Evolutionary conservation across 2,888 invertebrate genomes (phyloP).

Genomic region (Mesorhabditis belari): DNA sequence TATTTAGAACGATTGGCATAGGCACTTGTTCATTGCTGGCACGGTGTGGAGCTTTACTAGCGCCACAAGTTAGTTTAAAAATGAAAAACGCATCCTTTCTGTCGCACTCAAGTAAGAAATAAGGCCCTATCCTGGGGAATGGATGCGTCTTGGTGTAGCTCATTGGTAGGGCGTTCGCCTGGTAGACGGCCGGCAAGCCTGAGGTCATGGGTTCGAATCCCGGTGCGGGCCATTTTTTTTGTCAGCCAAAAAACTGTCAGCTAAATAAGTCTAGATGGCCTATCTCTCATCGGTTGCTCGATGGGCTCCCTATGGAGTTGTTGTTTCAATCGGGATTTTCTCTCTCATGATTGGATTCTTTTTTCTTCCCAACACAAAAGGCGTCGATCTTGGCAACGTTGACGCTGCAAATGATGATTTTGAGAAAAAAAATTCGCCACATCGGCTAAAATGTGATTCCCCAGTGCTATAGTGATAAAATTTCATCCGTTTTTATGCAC

Average conservation of each 20-base stretch:
- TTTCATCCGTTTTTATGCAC: no score
- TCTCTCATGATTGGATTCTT: slow-evolving; percentile 21
- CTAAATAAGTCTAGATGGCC: slow-evolving; percentile 21
- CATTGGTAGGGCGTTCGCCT: no score
- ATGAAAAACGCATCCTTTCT: not conserved
- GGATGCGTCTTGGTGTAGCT: no score
- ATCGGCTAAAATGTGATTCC: no score
- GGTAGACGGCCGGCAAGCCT: no score
- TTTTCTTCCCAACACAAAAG: slow-evolving; percentile 30
- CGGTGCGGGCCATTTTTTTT: no score
- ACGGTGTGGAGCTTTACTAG: slow-evolving; percentile 40
- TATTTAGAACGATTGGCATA: slow-evolving; percentile 10
- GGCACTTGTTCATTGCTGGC: slow-evolving; percentile 45
- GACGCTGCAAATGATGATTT: no score
- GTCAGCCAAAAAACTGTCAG: not conserved
- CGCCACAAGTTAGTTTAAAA: slow-evolving; percentile 26
- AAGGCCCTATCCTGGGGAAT: no score
- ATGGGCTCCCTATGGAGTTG: slow-evolving; percentile 26
- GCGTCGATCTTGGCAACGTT: slow-evolving; percentile 15
- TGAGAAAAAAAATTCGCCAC: no score
- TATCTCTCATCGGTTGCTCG: slow-evolving; percentile 22
- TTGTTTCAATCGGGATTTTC: slow-evolving; percentile 18
- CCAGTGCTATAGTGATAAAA: no score
- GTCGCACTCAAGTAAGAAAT: no score
- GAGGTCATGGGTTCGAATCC: no score